Conservation (phyloP, 2,888 invertebrate species). For the Calliphora vomitoria region DNA sequence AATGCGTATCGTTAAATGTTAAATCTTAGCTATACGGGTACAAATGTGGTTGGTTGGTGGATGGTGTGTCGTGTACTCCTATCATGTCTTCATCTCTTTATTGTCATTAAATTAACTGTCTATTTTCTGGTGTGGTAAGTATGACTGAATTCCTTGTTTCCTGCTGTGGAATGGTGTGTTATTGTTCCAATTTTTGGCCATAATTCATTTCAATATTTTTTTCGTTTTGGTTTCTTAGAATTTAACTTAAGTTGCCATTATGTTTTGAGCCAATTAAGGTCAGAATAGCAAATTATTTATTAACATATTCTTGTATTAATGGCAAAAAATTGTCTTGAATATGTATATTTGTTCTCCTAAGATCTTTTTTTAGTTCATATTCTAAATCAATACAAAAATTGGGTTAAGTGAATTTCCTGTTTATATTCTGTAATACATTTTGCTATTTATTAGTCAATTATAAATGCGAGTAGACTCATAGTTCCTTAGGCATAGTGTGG, state of each 20-base stretch:
- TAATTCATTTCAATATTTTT: constrained; percentile 17
- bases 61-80: constrained; percentile 13
- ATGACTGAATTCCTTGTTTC: not conserved
- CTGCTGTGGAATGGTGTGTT: constrained; percentile 4
- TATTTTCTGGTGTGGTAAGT: constrained; percentile 5
- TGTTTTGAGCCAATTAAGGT: constrained; percentile 44
- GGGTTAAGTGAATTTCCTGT: too few relatives aligned
- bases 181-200: constrained; percentile 29
- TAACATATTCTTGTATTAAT: too few relatives aligned
- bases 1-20: constrained; percentile 78
- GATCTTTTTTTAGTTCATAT: too few relatives aligned
- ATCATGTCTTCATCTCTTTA: constrained; percentile 50
- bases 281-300: not conserved
- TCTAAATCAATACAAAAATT: too few relatives aligned
- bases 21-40: constrained; percentile 39
- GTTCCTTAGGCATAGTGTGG: too few relatives aligned
- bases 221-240: not conserved
- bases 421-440: too few relatives aligned
- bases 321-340: too few relatives aligned
- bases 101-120: constrained; percentile 53
- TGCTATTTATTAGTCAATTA: too few relatives aligned
- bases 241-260: constrained; percentile 1
- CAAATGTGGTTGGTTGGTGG: constrained; percentile 1
- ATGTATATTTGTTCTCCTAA: too few relatives aligned
- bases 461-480: too few relatives aligned